Evolutionary conservation across 2,888 invertebrate genomes (phyloP).

Genomic region (Volucella zonaria): DNA sequence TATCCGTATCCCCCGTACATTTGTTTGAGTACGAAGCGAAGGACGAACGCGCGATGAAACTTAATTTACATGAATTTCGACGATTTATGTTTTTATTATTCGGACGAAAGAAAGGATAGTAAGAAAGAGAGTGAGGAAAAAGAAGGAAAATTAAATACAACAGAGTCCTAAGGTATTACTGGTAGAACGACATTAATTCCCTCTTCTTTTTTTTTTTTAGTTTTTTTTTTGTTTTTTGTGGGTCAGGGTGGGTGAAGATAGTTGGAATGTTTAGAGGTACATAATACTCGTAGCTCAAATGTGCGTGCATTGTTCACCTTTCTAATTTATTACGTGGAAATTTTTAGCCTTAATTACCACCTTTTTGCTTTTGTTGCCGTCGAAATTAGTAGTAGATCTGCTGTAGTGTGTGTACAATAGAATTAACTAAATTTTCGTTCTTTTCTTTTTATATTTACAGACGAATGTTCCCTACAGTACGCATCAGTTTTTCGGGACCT

Average conservation of each 20-base stretch:
- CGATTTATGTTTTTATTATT: slow-evolving; percentile 75
- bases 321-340: slow-evolving; percentile 70
- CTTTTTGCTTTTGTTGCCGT: slow-evolving; percentile 25
- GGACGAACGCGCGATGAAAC: slow-evolving; percentile 76
- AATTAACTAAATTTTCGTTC: slow-evolving; percentile 9
- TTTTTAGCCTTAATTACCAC: slow-evolving; percentile 61
- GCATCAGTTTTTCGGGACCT: slow-evolving; percentile 93
- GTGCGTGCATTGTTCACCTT: slow-evolving; percentile 71
- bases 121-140: slow-evolving; percentile 2
- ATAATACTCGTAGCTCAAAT: slow-evolving; percentile 31
- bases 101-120: slow-evolving; percentile 48
- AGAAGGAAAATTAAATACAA: slow-evolving; percentile 74
- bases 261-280: slow-evolving; percentile 31
- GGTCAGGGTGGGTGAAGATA: slow-evolving; percentile 60
- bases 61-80: slow-evolving; percentile 77
- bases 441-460: slow-evolving; percentile 84
- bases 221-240: slow-evolving; percentile 1
- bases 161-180: slow-evolving; percentile 53
- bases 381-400: no score
- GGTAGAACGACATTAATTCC: slow-evolving; percentile 69
- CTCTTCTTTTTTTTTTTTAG: no score
- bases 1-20: slow-evolving; percentile 10
- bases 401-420: background rate
- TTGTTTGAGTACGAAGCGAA: slow-evolving; percentile 46
- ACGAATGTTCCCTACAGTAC: slow-evolving; percentile 98